These are phyloP conservation scores for Vandiemenella viatica DNA, from an alignment of 2,888 invertebrate genomes.

Conservation along the genomic window DNA sequence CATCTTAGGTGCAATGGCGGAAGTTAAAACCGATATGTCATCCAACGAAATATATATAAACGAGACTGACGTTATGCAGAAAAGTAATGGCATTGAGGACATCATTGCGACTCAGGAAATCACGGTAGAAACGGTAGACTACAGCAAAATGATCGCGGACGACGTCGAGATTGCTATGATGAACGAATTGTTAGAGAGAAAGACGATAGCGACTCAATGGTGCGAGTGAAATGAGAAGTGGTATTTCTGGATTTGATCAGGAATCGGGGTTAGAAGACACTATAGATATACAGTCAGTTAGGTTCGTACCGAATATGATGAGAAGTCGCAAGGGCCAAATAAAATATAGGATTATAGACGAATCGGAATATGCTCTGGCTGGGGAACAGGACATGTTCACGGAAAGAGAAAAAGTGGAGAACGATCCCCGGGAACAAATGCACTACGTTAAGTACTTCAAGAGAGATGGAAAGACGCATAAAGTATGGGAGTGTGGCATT, in stretches of 20 bases:
- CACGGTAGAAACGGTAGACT: background rate
- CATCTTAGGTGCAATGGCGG: background rate
- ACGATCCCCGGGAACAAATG: constrained; percentile 41
- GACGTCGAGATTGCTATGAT: background rate
- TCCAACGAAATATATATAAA: background rate
- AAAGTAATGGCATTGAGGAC: background rate
- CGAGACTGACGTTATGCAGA: background rate
- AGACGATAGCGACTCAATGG: too few relatives aligned
- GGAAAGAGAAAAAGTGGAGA: constrained; percentile 24
- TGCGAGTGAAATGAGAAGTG: background rate
- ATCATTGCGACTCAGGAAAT: background rate
- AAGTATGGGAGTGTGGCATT: constrained; percentile 60
- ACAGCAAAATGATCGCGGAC: background rate
- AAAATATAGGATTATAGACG: background rate
- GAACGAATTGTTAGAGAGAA: background rate
- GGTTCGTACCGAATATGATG: background rate
- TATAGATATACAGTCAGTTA: background rate
- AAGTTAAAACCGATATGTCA: background rate
- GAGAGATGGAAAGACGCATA: constrained; percentile 48
- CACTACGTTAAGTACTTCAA: constrained; percentile 53
- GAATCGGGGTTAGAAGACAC: too few relatives aligned
- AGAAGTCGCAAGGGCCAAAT: background rate
- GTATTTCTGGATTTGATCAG: background rate
- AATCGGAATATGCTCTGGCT: background rate
- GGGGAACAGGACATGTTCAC: background rate